These are phyloP conservation scores for Mellivora capensis DNA, from an alignment of 2,113 vertebrate genomes.

Conservation along the genomic window DNA sequence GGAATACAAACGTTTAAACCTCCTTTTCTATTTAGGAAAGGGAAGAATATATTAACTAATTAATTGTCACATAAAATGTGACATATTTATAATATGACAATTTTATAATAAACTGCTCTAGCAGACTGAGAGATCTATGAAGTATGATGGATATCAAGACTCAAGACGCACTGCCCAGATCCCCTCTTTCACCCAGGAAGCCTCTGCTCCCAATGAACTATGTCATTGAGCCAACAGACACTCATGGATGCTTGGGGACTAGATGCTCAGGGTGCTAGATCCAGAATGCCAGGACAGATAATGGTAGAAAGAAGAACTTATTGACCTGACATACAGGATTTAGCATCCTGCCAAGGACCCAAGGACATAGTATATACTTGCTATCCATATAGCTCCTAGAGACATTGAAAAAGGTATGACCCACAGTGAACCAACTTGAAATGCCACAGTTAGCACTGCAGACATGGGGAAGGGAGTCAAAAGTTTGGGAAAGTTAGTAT, in stretches of 20 bases:
- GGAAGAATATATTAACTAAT: neutral
- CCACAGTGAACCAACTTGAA: neutral
- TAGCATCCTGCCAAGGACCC: neutral
- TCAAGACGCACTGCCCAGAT: neutral
- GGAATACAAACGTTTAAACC: neutral
- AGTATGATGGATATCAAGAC: neutral
- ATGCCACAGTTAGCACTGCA: neutral
- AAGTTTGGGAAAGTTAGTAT: neutral
- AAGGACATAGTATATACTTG: neutral
- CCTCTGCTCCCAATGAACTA: neutral
- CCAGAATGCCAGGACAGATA: neutral
- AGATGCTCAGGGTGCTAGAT: neutral
- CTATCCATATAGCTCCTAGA: neutral
- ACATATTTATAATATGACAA: neutral
- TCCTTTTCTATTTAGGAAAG: neutral
- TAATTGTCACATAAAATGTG: neutral
- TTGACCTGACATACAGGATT: neutral
- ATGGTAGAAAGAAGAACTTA: neutral
- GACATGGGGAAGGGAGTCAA: neutral
- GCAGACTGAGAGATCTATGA: neutral
- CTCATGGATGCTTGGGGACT: neutral
- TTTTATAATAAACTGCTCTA: neutral
- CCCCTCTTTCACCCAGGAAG: neutral
- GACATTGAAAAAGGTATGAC: neutral
- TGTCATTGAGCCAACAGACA: neutral